Conservation (phyloP, 37 sponge, comb jelly and placozoan genomes). For the Ianthella basta region DNA sequence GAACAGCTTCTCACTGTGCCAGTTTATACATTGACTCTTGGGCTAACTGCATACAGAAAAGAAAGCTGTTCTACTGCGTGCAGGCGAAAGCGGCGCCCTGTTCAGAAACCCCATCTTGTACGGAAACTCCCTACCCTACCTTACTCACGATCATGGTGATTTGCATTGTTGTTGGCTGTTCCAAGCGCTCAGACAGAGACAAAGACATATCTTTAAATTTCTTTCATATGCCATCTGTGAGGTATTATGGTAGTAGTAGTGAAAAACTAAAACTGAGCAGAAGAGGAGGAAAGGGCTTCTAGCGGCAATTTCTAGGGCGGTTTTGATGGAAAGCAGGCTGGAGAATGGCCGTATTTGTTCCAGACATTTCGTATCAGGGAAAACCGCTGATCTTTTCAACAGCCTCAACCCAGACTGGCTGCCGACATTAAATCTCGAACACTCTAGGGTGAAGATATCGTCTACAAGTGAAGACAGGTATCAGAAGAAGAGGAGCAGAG, state of each 20-base stretch:
- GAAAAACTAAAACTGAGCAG: conserved; percentile 24
- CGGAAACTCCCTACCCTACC: too few species aligned
- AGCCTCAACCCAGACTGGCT: conserved; percentile 36
- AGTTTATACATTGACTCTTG: too few species aligned
- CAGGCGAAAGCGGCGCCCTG: too few species aligned
- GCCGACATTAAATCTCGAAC: conserved; percentile 40
- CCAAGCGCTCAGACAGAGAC: conserved; percentile 47
- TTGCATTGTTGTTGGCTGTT: conserved; percentile 29
- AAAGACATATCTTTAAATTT: conserved; percentile 44
- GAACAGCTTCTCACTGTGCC: too few species aligned
- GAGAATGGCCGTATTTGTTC: conserved; percentile 43
- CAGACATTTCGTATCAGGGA: conserved; percentile 41
- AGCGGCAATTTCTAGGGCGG: conserved; percentile 40
- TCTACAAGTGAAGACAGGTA: conserved; percentile 7
- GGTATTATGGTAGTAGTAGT: background rate
- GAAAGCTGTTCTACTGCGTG: too few species aligned
- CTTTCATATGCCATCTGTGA: conserved; percentile 24
- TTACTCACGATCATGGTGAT: conserved; percentile 3
- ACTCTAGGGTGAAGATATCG: background rate
- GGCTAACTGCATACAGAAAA: too few species aligned
- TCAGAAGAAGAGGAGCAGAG: background rate
- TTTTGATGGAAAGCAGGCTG: conserved; percentile 20
- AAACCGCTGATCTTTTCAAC: conserved; percentile 40
- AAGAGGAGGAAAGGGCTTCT: conserved; percentile 31
- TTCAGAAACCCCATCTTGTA: too few species aligned